phyloP scores from a whole-genome alignment of 2,113 vertebrate genomes.

The Anolis sagrei region DNA sequence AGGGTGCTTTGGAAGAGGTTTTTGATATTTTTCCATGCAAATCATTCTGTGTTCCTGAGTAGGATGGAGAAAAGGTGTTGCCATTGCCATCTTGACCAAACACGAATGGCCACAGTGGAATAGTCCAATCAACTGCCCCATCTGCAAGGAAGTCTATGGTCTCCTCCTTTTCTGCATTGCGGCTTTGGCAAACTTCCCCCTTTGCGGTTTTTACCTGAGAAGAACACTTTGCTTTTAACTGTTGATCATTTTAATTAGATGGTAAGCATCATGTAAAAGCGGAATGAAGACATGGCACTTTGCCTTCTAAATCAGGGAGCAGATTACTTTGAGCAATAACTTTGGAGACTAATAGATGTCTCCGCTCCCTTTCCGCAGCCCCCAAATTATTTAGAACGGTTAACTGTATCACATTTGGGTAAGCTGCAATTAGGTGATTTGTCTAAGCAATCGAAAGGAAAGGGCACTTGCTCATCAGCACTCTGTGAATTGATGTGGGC shows the following conservation, averaged over 20 bases:
- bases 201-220: slow-evolving; percentile 34
- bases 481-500: slow-evolving; percentile 58
- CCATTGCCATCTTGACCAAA: not conserved
- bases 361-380: slow-evolving; percentile 26
- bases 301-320: slow-evolving; percentile 42
- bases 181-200: not conserved
- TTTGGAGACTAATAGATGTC: slow-evolving; percentile 43
- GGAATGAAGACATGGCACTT: slow-evolving; percentile 36
- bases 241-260: slow-evolving; percentile 56
- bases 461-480: slow-evolving; percentile 53
- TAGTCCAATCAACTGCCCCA: not conserved
- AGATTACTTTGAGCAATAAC: slow-evolving; percentile 48
- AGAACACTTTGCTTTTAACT: slow-evolving; percentile 41
- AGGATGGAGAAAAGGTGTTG: not conserved
- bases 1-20: not conserved
- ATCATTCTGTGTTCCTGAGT: too few species aligned
- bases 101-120: not conserved
- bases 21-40: not conserved
- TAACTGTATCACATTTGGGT: slow-evolving; percentile 48
- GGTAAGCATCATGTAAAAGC: slow-evolving; percentile 45
- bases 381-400: slow-evolving; percentile 29
- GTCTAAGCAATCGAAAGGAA: slow-evolving; percentile 48
- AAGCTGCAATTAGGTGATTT: slow-evolving; percentile 65
- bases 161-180: not conserved
- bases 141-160: too few species aligned